Percentiles rank a stretch among this genome's conserved stretches.
phyloP scores from a whole-genome alignment of 2,797 vertebrate genomes.

The Streptopelia turtur region DNA sequence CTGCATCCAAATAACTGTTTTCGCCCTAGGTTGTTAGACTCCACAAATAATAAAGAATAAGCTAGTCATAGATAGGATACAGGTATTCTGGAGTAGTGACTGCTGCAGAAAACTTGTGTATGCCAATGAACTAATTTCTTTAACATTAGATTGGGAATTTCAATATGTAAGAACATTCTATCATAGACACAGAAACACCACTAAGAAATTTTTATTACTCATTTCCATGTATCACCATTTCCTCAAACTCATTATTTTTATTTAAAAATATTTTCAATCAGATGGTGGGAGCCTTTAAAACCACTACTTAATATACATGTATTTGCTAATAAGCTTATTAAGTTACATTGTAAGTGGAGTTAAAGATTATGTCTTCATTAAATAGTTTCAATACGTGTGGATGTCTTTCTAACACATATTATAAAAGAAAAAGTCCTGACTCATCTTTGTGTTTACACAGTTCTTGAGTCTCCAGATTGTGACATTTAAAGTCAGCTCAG shows the following conservation, averaged over 20 bases:
- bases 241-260: background rate
- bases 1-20: background rate
- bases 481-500: background rate
- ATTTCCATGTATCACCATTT: background rate
- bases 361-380: background rate
- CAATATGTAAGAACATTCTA: background rate
- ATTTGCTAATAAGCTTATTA: background rate
- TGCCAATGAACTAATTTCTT: background rate
- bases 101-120: background rate
- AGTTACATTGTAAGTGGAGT: background rate
- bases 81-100: background rate
- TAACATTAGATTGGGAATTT: background rate
- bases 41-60: background rate
- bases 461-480: background rate
- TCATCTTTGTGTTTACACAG: background rate
- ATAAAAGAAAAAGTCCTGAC: background rate
- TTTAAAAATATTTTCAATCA: background rate
- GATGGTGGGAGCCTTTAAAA: background rate
- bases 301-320: background rate
- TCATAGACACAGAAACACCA: background rate
- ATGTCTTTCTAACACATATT: background rate
- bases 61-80: background rate
- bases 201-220: background rate
- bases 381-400: background rate
- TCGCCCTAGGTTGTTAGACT: rapidly evolving